Percentiles rank a stretch among this genome's conserved stretches.
Evolutionary conservation across 2,888 invertebrate genomes (phyloP).

Genomic region (Plusia festucae): DNA sequence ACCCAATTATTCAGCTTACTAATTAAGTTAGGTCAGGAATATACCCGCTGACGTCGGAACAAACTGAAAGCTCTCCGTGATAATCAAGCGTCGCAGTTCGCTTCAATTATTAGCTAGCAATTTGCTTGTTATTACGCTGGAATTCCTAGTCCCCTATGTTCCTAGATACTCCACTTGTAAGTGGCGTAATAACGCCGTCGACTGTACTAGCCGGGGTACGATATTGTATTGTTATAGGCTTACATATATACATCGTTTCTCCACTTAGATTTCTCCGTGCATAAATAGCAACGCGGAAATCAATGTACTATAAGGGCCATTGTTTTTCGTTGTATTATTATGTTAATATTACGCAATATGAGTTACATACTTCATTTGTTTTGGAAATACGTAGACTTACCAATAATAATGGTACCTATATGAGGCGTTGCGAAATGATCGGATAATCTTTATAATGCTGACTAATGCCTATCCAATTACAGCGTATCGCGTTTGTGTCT

Average conservation of each 20-base stretch:
- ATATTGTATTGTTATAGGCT: constrained; percentile 61
- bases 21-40: constrained; percentile 43
- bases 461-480: background rate
- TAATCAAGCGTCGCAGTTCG: constrained; percentile 53
- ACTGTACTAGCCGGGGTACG: constrained; percentile 46
- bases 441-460: background rate
- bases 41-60: constrained; percentile 21
- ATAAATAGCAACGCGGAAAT: constrained; percentile 58
- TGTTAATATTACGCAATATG: background rate
- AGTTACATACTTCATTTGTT: background rate
- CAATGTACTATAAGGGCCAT: constrained; percentile 49
- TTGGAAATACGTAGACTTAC: constrained; percentile 26
- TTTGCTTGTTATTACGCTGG: constrained; percentile 57
- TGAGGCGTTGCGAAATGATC: background rate
- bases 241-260: background rate
- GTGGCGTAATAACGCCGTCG: constrained; percentile 60
- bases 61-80: constrained; percentile 25
- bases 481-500: background rate
- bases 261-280: constrained; percentile 55
- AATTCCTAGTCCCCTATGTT: constrained; percentile 55
- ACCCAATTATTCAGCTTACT: constrained; percentile 34
- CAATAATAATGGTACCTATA: background rate
- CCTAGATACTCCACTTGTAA: constrained; percentile 50
- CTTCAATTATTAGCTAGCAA: constrained; percentile 57
- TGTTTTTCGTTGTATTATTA: constrained; percentile 46